Evolutionary conservation across 2,888 invertebrate genomes (phyloP), one percentile per base, ranked within the genome.

Genomic region (Seira musarum): DNA sequence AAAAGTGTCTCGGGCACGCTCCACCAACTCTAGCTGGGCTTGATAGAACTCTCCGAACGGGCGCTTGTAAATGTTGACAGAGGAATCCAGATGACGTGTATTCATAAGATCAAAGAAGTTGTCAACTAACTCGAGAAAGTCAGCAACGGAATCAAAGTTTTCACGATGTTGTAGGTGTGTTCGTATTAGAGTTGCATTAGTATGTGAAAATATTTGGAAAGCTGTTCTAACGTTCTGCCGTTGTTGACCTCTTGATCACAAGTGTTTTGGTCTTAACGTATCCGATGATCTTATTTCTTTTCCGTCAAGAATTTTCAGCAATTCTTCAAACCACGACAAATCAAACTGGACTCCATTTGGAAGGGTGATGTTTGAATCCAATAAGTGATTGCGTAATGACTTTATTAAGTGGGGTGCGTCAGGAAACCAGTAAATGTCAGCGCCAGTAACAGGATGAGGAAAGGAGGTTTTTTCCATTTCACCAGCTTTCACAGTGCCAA

Each of bases 361-460:
- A 22, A 71, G 19, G 5, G 49, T 71, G 3, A 71, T 74, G 6
- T 15, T 21, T 1, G 3, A 6, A 30, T 74, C 74, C 25, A 74
- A 15, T 1, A 25, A n/a, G 6, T 53, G 53, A 30, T 74, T 63
- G 21, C 66, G n/a, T 1, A 64, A 46, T 8, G 25, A 40, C 63
- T 72, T 72, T n/a, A 64, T n/a, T n/a, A 72, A 24, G 40, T 72
- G 72, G 1, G 72, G 72, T 21, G 22, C 61, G 30, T 72, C 72
- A 1, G 72, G 63, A 5, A 46, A 1, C 40, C 63, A 61, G 1
- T 3, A 64, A 5, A 72, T 64, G 1, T 2, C 6, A 13, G 61
- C 13, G 2, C 15, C 17, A 19, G 63, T 25, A 1, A 61, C 1
- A 2, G 71, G 71, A 35, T 71, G 71, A 13, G 1, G 1, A 35